Evolutionary conservation across 1,140 invertebrate genomes (phyloP).

Genomic region (Teleogryllus occipitalis): DNA sequence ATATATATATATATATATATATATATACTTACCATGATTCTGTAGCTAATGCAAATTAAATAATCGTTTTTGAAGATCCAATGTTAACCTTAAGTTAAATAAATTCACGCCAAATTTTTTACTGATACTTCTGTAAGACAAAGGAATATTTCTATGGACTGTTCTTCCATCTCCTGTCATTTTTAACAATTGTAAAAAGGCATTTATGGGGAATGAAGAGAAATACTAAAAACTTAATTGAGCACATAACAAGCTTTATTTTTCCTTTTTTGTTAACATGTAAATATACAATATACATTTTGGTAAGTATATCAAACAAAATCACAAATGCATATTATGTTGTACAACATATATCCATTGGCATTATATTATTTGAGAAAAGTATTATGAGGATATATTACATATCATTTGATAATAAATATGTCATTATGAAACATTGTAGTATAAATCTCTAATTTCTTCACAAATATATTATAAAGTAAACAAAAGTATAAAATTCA

Average conservation of each 20-base stretch:
- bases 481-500: neutral
- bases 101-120: no score
- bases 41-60: no score
- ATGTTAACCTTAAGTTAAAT: no score
- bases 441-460: neutral
- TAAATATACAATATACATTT: slow-evolving; percentile 1
- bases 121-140: no score
- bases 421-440: neutral
- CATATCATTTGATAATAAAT: neutral
- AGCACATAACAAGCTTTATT: neutral
- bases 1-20: no score
- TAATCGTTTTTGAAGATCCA: no score
- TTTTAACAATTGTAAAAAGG: no score
- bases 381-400: neutral
- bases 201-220: no score
- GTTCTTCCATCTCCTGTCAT: no score
- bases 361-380: neutral
- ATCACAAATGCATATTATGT: neutral
- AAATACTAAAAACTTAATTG: no score
- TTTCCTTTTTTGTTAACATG: neutral
- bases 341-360: neutral
- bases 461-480: neutral
- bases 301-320: neutral
- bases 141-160: no score
- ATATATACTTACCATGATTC: no score